Conservation (phyloP, 2,113 vertebrate species). For the Pandion haliaetus region DNA sequence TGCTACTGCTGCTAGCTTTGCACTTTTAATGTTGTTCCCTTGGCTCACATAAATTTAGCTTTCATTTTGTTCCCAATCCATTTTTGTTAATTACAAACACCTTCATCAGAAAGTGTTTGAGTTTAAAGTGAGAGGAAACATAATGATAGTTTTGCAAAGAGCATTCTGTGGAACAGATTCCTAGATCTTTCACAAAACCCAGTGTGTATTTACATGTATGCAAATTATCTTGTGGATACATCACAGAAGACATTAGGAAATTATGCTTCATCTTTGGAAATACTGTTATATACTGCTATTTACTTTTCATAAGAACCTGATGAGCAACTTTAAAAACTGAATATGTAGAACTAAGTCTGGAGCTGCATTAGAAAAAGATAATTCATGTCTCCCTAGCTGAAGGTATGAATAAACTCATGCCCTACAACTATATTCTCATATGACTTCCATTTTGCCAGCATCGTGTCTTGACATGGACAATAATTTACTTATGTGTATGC, state of each 20-base stretch:
- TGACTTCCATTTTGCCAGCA: background rate
- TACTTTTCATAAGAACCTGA: background rate
- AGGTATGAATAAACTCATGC: background rate
- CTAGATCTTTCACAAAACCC: background rate
- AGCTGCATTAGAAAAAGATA: background rate
- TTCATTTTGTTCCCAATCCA: background rate
- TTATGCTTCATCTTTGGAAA: background rate
- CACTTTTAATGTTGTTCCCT: background rate
- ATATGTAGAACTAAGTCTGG: background rate
- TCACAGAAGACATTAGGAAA: background rate
- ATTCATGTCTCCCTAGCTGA: background rate
- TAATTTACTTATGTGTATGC: background rate
- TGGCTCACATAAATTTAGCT: background rate
- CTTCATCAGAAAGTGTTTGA: background rate
- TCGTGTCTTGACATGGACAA: background rate
- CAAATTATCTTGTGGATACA: background rate
- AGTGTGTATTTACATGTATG: background rate
- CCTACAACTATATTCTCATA: background rate
- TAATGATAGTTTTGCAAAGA: background rate
- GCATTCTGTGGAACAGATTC: background rate
- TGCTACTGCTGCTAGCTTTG: background rate
- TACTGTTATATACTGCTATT: background rate
- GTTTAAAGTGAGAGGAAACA: slow-evolving; percentile 9
- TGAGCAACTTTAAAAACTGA: background rate
- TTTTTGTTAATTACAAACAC: slow-evolving; percentile 20